A percentile compares a stretch with the other conserved stretches of the same genome.
phyloP scores from a whole-genome alignment of 2,113 vertebrate genomes.

The Colossoma macropomum region DNA sequence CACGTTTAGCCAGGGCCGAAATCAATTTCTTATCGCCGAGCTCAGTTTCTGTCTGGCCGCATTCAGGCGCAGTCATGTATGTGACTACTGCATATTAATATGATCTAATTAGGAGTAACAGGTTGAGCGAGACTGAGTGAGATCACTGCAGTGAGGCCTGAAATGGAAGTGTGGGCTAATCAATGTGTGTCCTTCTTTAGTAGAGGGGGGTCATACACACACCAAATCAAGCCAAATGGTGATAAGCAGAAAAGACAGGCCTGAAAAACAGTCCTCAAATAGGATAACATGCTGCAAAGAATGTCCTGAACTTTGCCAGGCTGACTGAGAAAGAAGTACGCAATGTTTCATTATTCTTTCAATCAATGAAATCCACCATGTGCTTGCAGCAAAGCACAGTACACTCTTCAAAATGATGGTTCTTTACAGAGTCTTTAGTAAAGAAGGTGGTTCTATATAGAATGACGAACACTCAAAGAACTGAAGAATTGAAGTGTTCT shows the following conservation, averaged over 20 bases:
- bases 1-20: neutral
- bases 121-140: neutral
- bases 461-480: too few species aligned
- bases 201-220: neutral
- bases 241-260: neutral
- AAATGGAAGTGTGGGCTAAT: neutral
- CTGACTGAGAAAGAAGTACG: too few species aligned
- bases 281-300: neutral
- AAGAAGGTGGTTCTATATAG: too few species aligned
- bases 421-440: too few species aligned
- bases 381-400: too few species aligned
- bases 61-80: neutral
- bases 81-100: neutral
- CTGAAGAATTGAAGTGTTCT: too few species aligned
- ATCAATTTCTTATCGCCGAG: neutral
- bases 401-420: too few species aligned
- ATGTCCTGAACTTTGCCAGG: neutral
- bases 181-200: neutral
- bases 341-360: too few species aligned
- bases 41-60: neutral
- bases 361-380: too few species aligned
- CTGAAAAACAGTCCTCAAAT: neutral
- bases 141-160: neutral
- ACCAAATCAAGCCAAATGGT: neutral
- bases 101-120: constrained; percentile 4